These are phyloP conservation scores for Decapterus maruadsi DNA, from an alignment of 2,797 vertebrate species.

Conservation along the genomic window DNA sequence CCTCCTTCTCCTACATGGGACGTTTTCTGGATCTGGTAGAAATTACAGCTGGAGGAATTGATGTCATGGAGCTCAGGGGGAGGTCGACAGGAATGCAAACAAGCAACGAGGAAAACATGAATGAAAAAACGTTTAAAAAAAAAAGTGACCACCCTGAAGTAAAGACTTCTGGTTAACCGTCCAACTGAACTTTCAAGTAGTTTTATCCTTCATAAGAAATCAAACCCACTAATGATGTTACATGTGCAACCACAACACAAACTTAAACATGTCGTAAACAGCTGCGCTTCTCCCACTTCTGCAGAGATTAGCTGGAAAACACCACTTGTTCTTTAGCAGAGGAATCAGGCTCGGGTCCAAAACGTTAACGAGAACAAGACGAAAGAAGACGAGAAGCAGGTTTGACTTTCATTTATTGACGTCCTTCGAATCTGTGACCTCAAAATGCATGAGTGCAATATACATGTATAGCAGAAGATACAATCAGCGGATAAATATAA, in stretches of 20 bases:
- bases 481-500: conserved; percentile 80
- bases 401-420: conserved; percentile 62
- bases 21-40: conserved; percentile 28
- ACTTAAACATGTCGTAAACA: not conserved
- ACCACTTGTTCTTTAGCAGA: not conserved
- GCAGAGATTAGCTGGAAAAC: not conserved
- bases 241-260: not conserved
- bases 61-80: conserved; percentile 35
- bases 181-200: not conserved
- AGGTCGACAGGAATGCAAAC: conserved; percentile 17
- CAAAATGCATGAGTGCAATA: conserved; percentile 72
- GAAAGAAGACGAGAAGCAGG: not conserved
- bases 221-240: not conserved
- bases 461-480: conserved; percentile 70
- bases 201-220: not conserved
- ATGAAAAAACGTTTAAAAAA: not conserved
- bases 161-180: not conserved
- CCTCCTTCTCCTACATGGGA: not conserved
- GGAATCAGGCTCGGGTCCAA: not conserved
- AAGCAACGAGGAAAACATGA: conserved; percentile 2
- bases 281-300: not conserved
- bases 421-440: conserved; percentile 62
- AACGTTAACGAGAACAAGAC: conserved; percentile 17
- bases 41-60: conserved; percentile 45
- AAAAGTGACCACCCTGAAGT: not conserved